A percentile compares a stretch with the other conserved stretches of the same genome.
Conservation (phyloP, 2,113 vertebrate genomes). For the Tylochromis polylepis region DNA sequence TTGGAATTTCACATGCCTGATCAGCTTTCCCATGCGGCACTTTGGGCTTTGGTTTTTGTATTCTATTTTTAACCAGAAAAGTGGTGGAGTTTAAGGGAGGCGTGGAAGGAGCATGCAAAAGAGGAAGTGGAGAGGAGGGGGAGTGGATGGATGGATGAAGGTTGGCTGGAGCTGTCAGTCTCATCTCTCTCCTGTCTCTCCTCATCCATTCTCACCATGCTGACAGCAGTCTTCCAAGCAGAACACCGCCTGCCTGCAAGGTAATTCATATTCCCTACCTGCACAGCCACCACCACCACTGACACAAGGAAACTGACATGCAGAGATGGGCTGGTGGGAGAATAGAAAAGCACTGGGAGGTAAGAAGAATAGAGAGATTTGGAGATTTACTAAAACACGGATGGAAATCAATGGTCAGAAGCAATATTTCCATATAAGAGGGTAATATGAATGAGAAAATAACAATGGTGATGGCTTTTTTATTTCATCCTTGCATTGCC, state of each 20-base stretch:
- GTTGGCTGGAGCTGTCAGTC: constrained; percentile 64
- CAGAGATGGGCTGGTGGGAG: neutral
- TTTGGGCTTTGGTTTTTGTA: neutral
- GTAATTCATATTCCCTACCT: constrained; percentile 77
- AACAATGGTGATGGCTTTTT: neutral
- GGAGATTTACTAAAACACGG: neutral
- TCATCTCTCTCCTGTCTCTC: constrained; percentile 68
- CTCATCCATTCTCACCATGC: constrained; percentile 66
- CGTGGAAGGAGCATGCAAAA: neutral
- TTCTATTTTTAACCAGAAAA: neutral
- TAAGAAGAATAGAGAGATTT: neutral
- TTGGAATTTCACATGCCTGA: neutral
- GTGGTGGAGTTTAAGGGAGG: constrained; percentile 6
- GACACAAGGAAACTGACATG: constrained; percentile 30
- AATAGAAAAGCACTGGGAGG: neutral
- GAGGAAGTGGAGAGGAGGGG: neutral
- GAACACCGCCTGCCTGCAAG: constrained; percentile 67
- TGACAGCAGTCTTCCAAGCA: constrained; percentile 75
- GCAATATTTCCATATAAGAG: neutral
- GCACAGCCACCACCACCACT: constrained; percentile 24
- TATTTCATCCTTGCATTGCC: neutral
- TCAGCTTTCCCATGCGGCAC: neutral
- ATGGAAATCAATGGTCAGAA: neutral
- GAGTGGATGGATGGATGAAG: constrained; percentile 50
- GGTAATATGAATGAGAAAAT: neutral